Base-by-base conservation (phyloP, 2,797 vertebrate genomes). In the Myotis findleyi region DNA sequence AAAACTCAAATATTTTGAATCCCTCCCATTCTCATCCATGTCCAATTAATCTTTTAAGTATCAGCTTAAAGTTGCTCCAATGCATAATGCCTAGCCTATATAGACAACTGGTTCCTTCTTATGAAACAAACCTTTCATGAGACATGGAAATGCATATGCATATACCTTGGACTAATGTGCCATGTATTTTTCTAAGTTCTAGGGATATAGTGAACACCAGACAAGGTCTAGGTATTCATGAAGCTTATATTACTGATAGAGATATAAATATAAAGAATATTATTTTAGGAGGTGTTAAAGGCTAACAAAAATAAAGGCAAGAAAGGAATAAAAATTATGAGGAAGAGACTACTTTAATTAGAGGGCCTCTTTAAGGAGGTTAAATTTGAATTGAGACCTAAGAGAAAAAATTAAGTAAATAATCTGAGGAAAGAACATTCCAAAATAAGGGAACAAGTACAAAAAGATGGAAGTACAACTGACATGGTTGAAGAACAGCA, bases 351-450 rank as follows among this genome's bases (percentile, higher is more conserved):
- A 51, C 69, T 93, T 89, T 92, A 47, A 87, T 14, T 25, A 68
- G 9, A 77, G 7, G 21, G 25, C 18, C 38, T 85, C 69, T 18
- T 16, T 91, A 55, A 86, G 16, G 18, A 77, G 47, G 44, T 64
- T 62, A 59, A 87, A 87, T 92, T 17, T 84, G 66, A 92, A n/a
- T 5, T 62, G 59, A 92, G 64, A 87, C 30, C 23, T 73, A 89
- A 66, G 18, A 72, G 36, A 81, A 41, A 93, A 86, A 93, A 94
- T 47, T 10, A 83, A 84, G 25, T 57, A 88, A 59, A 92, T 62
- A 51, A 44, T 51, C 27, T 33, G 51, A 92, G 62, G 49, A 77
- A 88, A 82, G 6, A 87, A 8, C 41, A 64, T 38, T 82, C 49
- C 36, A 79, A 27, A 9, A 18, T 27, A 64, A 69, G 12, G 21